phyloP scores from a whole-genome alignment of 2,113 vertebrate species.

The Trogon surrucura region DNA sequence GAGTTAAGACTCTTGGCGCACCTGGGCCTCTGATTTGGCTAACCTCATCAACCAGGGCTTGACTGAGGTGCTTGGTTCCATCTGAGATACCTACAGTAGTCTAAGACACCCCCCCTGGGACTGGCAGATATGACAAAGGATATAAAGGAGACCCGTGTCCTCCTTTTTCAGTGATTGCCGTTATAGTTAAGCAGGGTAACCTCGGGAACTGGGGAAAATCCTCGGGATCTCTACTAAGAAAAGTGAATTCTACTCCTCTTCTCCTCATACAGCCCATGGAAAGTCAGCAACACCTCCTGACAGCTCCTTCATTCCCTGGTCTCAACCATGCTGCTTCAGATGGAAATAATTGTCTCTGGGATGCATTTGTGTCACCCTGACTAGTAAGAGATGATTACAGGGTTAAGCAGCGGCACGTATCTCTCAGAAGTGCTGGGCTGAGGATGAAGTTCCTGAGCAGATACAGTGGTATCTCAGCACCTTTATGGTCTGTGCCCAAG shows the following conservation, averaged over 20 bases:
- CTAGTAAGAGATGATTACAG: background rate
- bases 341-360: background rate
- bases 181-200: background rate
- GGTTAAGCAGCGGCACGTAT: fast-evolving
- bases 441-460: background rate
- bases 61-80: background rate
- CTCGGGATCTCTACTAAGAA: background rate
- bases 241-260: background rate
- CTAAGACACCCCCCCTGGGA: background rate
- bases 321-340: background rate
- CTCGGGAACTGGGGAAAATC: background rate
- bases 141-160: background rate
- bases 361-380: background rate
- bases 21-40: background rate
- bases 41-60: background rate
- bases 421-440: background rate
- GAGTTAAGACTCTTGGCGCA: background rate
- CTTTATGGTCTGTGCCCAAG: background rate
- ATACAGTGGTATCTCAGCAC: background rate
- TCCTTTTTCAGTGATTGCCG: background rate
- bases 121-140: background rate
- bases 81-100: background rate
- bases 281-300: background rate
- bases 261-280: background rate
- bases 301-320: background rate